Evolutionary conservation across 30 jellyfish, hydroid and myxozoan genomes (phyloP).

Genomic region (Calvadosia cruxmelitensis): DNA sequence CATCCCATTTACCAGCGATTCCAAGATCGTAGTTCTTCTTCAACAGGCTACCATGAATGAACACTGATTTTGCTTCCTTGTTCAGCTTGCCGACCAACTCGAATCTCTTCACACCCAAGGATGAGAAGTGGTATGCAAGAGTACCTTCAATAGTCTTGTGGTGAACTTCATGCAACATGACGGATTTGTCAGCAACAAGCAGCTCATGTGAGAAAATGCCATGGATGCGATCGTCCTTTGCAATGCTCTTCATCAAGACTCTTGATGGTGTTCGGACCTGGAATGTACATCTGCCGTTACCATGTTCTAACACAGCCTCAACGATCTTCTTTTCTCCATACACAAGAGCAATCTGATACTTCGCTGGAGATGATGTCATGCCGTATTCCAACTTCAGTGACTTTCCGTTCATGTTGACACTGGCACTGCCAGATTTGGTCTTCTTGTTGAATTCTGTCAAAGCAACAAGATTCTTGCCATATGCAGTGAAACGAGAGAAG

Average conservation of each 20-base stretch:
- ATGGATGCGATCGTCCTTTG: background rate
- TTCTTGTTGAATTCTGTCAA: slow-evolving; percentile 36
- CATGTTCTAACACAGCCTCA: background rate
- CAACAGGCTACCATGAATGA: slow-evolving; percentile 25
- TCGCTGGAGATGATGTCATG: background rate
- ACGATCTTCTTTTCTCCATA: background rate
- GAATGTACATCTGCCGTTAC: background rate
- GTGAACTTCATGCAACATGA: slow-evolving; percentile 6
- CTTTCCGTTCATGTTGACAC: slow-evolving; percentile 2
- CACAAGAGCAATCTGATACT: background rate
- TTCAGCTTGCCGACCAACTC: slow-evolving; percentile 29
- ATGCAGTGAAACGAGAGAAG: slow-evolving; percentile 28
- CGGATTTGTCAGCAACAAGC: slow-evolving; percentile 12
- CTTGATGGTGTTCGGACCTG: background rate
- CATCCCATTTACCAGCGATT: slow-evolving; percentile 42
- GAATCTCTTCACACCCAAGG: slow-evolving; percentile 19
- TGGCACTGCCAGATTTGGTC: slow-evolving; percentile 15
- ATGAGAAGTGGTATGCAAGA: background rate
- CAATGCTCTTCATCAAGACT: background rate
- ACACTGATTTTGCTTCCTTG: slow-evolving; percentile 17
- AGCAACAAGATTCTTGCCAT: slow-evolving; percentile 15
- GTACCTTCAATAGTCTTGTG: slow-evolving; percentile 11
- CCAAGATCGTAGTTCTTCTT: slow-evolving; percentile 33
- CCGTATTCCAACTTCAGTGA: background rate
- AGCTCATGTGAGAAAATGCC: slow-evolving; percentile 16